These are phyloP conservation scores for Dryobates pubescens DNA, from an alignment of 2,797 vertebrate species.

Conservation along the genomic window DNA sequence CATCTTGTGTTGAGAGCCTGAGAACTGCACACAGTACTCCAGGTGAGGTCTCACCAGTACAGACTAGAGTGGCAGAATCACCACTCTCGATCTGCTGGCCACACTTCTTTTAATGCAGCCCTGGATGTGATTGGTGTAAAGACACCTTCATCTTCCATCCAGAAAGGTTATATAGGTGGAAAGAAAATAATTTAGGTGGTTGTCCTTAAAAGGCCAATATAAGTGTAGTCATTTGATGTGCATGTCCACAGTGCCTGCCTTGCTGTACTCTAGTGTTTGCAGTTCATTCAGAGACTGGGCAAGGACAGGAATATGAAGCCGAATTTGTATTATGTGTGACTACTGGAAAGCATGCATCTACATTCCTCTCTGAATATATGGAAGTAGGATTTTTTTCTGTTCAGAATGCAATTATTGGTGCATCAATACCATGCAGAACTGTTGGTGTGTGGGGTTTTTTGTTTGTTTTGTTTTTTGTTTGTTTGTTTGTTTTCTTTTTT, in stretches of 20 bases:
- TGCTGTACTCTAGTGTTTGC: neutral
- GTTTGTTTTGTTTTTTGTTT: neutral
- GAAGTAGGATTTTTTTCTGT: neutral
- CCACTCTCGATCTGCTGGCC: too few relatives aligned
- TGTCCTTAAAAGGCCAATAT: rapidly evolving
- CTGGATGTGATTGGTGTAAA: too few relatives aligned
- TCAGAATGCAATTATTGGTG: neutral
- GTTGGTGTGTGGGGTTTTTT: too few relatives aligned
- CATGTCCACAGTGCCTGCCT: neutral
- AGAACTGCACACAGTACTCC: too few relatives aligned
- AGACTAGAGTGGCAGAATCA: too few relatives aligned
- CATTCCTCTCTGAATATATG: neutral
- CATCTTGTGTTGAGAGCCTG: too few relatives aligned
- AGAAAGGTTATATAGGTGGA: neutral
- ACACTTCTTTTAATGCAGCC: too few relatives aligned
- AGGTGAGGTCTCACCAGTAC: too few relatives aligned
- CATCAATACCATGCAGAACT: neutral
- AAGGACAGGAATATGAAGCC: neutral
- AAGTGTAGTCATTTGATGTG: neutral
- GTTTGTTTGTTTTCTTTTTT: too few relatives aligned
- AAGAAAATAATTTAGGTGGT: neutral
- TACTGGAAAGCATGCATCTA: neutral
- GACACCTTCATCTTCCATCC: neutral
- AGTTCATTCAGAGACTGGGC: neutral
- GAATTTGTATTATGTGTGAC: neutral